Base-by-base conservation (phyloP, 2,113 vertebrate genomes). In the Scomber japonicus region DNA sequence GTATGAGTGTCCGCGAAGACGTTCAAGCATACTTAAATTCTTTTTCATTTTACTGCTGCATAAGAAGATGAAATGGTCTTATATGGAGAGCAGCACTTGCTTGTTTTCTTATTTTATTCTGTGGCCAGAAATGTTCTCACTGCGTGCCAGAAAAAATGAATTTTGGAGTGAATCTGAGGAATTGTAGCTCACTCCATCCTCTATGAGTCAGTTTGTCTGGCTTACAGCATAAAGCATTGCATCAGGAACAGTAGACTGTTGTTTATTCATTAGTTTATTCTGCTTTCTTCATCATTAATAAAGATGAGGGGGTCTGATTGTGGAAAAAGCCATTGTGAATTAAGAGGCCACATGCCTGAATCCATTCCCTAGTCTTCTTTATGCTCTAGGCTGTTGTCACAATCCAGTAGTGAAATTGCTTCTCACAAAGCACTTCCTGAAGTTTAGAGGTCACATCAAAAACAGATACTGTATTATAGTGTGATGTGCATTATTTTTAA, bases 221-320 rank as follows among this genome's bases (percentile, higher is more conserved):
- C 80, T 88, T 80, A 75, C 35, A 83, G 71, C 68, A 62, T 49
- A 56, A 86, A 78, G 14, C 51, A 24, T 30, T 35, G 72, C 80
- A 75, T 70, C 80, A 31, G 63, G 51, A 78, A 46, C 56, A 70
- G 70, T 13, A 66, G 13, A 67, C 53, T 80, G 71, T 75, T 87
- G 78, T 83, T 80, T 81, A 84, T 77, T 87, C 83, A 79, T 84
- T 62, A 31, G 69, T 31, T 71, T 69, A 30, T 61, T 40, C 40
- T 77, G 50, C 60, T 78, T 83, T 65, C 17, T 9, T 62, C 19
- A 2, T 73, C 75, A 75, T 80, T 80, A 87, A 89, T 83, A 81
- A 82, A 60, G 83, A 89, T 83, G 77, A 80, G 54, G 51, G 35
- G 48, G 27, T 49, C 8, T 74, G 73, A 71, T 79, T 60, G 64